Base-by-base conservation (phyloP, 2,797 vertebrate species). In the Myioborus melanocephalus region DNA sequence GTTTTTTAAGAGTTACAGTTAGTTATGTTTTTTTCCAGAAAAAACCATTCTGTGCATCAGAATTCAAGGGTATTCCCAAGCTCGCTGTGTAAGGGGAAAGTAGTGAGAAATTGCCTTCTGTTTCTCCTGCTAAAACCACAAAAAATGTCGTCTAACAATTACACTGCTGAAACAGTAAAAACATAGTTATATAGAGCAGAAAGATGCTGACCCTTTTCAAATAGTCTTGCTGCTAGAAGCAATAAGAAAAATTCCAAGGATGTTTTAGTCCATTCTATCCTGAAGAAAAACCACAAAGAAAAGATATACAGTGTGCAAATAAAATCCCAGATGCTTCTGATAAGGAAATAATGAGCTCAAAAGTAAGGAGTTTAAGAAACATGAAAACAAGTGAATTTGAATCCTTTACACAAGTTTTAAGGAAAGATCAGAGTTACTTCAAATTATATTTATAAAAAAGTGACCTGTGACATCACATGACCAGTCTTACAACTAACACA, bases 51-150 rank as follows among this genome's bases (percentile, higher is more conserved):
- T 47, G 14, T 26, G 15, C 10, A 56, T 60, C 26, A 85, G 35
- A 79, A 64, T 12, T 63, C 35, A 66, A 81, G 12, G 8, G 17
- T 63, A 47, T 63, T 19, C 10, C 64, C 24, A 71, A 87, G 26
- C 2, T n/a, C 26, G 57, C 3, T 21, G 14, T 0, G 0, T 26
- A 50, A 37, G 6, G 15, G 32, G 13, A 60, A 87, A 73, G 8
- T 5, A 61, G 13, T 6, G 23, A 72, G 37, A 69, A 56, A 80
- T 10, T 22, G 15, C 46, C 43, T 12, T 82, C 20, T 57, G 10
- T 16, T 66, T 55, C 27, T 83, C 37, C 22, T 55, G 32, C 41
- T 75, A 87, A 90, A 90, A 71, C 12, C 11, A 82, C 12, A 70
- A 47, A 52, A 87, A 63, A 34, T 2, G 4, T 27, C 61, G 28